Percentiles rank a stretch among this genome's conserved stretches.
phyloP scores from a whole-genome alignment of 2,113 vertebrate genomes.

The Forbesichthys papilliferus region DNA sequence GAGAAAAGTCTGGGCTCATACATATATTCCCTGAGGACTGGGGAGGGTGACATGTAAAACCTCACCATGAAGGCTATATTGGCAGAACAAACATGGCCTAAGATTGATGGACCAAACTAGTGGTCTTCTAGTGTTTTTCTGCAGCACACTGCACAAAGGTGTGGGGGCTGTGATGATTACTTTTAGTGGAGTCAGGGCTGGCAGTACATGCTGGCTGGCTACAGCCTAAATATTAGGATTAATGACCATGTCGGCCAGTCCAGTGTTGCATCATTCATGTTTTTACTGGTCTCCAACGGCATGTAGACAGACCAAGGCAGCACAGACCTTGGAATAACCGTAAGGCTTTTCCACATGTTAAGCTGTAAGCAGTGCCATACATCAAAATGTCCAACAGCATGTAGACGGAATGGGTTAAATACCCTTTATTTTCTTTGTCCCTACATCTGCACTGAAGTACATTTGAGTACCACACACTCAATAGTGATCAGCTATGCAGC shows the following conservation, averaged over 20 bases:
- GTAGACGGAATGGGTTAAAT: constrained; percentile 30
- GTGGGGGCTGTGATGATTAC: constrained; percentile 61
- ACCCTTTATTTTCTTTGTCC: constrained; percentile 8
- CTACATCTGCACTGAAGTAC: background rate
- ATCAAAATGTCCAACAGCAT: constrained; percentile 41
- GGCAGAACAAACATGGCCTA: constrained; percentile 23
- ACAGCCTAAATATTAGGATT: constrained; percentile 68
- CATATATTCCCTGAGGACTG: constrained; percentile 50
- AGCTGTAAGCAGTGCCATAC: constrained; percentile 16
- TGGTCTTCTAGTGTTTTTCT: constrained; percentile 52
- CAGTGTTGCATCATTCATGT: constrained; percentile 59
- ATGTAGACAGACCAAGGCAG: constrained; percentile 35
- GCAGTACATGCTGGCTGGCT: constrained; percentile 47
- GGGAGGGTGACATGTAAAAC: constrained; percentile 41
- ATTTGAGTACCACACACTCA: constrained; percentile 35
- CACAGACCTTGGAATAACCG: constrained; percentile 13
- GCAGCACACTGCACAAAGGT: constrained; percentile 46
- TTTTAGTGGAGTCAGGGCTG: constrained; percentile 51
- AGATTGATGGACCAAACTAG: constrained; percentile 68
- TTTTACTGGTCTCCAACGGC: constrained; percentile 33
- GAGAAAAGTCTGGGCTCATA: constrained; percentile 35
- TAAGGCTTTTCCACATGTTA: too few species aligned
- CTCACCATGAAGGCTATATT: constrained; percentile 21
- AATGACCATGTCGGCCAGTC: constrained; percentile 57
- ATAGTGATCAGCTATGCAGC: constrained; percentile 39